Base-by-base conservation (phyloP, 2,888 invertebrate species). In the Heliconius ethilla region DNA sequence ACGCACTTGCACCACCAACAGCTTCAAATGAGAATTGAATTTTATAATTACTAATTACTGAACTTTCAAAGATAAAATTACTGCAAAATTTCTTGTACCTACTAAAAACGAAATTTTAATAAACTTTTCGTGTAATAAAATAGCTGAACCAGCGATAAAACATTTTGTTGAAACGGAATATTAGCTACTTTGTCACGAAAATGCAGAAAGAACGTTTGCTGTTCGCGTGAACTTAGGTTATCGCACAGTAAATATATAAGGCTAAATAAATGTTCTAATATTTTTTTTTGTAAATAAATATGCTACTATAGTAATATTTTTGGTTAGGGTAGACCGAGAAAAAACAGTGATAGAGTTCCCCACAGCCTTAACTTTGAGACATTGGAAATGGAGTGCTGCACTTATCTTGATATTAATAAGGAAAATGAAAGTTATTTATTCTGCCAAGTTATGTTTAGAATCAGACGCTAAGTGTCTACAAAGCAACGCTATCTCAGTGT, bases 151-250 rank as follows among this genome's bases (percentile, higher is more conserved):
- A 59, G 59, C 18, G 69, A 55, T 69, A 75, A 75, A 78, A 66
- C 18, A 69, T 67, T 76, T 72, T 72, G 29, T 51, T 65, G 69
- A 70, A 75, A 40, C 55, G 37, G 66, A 40, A 72, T 79, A 75
- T 79, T 79, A 80, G 78, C 76, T 80, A 78, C 70, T 75, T 76
- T 75, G 75, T 75, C 75, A 55, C 45, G 63, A 69, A 51, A 70
- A 74, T 33, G 55, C 55, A 78, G 65, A 76, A 75, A 78, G 69
- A 76, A 73, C 73, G 65, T 78, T 76, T 75, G 55, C 76, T 74
- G 37, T 70, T 74, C 69, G 69, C 73, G 75, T 65, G 29, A 70
- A 69, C 45, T 62, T 62, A n/a, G 62, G 11, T 29, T 59, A 5
- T 70, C 18, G 29, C 62, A 69, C 70, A 76, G 18, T n/a, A n/a